A percentile compares a stretch with the other conserved stretches of the same genome.
Conservation (phyloP, 2,888 invertebrate genomes). For the Galeopsomyia nigrocyanea region DNA sequence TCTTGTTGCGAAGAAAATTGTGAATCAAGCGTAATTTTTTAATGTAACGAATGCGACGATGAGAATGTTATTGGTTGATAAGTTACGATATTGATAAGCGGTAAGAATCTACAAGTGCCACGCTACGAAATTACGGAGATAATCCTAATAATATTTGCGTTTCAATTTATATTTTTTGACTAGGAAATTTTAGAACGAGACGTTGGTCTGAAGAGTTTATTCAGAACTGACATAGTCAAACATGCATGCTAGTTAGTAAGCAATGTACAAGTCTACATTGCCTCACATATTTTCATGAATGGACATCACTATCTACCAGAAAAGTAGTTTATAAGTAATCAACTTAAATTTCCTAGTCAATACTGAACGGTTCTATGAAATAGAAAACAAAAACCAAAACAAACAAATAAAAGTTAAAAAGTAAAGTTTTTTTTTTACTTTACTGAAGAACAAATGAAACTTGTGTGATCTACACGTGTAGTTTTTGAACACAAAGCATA, state of each 20-base stretch:
- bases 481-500: constrained; percentile 3
- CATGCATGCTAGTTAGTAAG: no score
- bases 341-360: constrained; percentile 29
- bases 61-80: no score
- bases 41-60: no score
- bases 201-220: no score
- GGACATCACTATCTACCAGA: no score
- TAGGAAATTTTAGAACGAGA: constrained; percentile 15
- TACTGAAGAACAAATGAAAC: constrained; percentile 35
- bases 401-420: background rate
- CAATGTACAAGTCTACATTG: no score
- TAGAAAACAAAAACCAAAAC: background rate
- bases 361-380: background rate
- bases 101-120: constrained; percentile 41
- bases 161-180: constrained; percentile 12
- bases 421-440: constrained; percentile 28
- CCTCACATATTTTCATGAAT: no score
- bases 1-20: no score
- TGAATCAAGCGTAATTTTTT: no score
- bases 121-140: constrained; percentile 27
- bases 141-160: background rate
- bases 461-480: constrained; percentile 33
- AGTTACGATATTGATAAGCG: no score
- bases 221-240: no score
- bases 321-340: no score